Evolutionary conservation across 2,797 vertebrate species (phyloP).

Genomic region (Hirundo rustica): DNA sequence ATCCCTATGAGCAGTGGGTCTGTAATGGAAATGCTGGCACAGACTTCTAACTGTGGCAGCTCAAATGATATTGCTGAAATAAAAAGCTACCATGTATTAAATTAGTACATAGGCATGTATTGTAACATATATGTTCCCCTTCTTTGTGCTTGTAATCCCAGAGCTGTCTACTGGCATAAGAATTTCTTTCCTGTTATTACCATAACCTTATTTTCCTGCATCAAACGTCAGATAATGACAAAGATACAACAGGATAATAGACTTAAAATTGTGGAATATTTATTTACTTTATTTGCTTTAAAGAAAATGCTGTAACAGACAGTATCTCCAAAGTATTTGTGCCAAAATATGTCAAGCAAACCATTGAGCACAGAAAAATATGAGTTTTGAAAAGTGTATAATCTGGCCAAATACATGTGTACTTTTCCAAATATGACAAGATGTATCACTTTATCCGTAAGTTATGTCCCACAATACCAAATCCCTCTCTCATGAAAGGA

Average conservation of each 20-base stretch:
- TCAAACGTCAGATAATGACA: neutral
- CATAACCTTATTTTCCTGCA: neutral
- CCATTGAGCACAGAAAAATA: neutral
- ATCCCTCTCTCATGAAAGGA: neutral
- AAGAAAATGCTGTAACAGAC: neutral
- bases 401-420: neutral
- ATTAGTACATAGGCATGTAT: neutral
- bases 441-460: neutral
- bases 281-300: neutral
- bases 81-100: neutral
- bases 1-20: slow-evolving; percentile 9
- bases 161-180: neutral
- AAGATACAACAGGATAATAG: neutral
- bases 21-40: slow-evolving; percentile 53
- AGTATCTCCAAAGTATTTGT: neutral
- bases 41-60: neutral
- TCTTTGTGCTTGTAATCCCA: neutral
- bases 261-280: neutral
- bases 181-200: neutral
- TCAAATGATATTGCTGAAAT: slow-evolving; percentile 27
- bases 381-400: neutral
- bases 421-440: neutral
- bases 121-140: neutral
- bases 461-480: neutral
- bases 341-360: neutral